Evolutionary conservation across 1,140 invertebrate genomes (phyloP), one percentile per base, ranked within the genome.

Genomic region (Sycophila sp.): DNA sequence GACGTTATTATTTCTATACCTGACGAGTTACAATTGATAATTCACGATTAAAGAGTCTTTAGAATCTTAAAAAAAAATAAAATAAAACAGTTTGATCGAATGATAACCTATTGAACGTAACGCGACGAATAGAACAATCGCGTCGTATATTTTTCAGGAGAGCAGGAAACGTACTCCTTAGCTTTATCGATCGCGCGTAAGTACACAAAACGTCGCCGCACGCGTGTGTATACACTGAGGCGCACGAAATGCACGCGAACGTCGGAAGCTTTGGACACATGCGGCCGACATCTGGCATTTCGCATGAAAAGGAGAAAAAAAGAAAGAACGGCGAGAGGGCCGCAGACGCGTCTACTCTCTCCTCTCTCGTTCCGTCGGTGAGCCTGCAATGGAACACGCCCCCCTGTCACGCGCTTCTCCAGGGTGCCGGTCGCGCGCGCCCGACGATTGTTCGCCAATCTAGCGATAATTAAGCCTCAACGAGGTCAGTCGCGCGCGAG

Each of bases 251-350:
- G 73, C 74, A 17, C 15, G 53, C 72, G n/a, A n/a, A n/a, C 24
- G 22, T 28, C 10, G 63, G 63, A 51, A 59, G 69, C 77, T 77
- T 72, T 76, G 77, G 74, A 80, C 85, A 86, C 84, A 86, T 86
- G 85, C 82, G 82, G 62, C 45, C 79, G 81, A 86, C 85, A 86
- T 86, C 85, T 86, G 85, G 83, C 83, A 84, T 83, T 83, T 85
- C 80, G 80, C 82, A 82, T 82, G 79, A 85, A 85, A 85, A 82
- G 83, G 80, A 84, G 76, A 73, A 67, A 75, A 78, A 80, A 76
- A 79, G 75, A 38, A 19, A 75, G 47, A 63, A 47, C 17, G 40
- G n/a, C 42, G 42, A 17, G 42, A 17, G 66, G 63, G 76, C 72
- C n/a, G 81, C 81, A 81, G 80, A 82, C 79, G 80, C 49, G 19